These are phyloP conservation scores for Mercenaria mercenaria DNA, from an alignment of 1,140 invertebrate species.

Conservation along the genomic window DNA sequence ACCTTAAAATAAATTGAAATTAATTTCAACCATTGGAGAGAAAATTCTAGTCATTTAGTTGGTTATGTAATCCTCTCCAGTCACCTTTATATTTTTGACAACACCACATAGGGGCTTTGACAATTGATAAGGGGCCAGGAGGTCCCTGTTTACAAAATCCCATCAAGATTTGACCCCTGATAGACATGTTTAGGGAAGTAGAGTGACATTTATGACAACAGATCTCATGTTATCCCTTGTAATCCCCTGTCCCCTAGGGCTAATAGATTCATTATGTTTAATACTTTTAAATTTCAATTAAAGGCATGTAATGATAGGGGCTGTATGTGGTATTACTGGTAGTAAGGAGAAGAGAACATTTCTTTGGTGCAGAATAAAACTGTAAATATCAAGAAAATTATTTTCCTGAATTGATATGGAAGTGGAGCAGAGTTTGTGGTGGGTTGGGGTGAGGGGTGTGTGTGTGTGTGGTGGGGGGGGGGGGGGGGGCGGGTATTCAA, in stretches of 20 bases:
- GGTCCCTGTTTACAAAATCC: slow-evolving; percentile 17
- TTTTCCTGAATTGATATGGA: too few relatives aligned
- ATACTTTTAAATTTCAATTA: slow-evolving; percentile 14
- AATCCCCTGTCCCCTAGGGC: slow-evolving; percentile 21
- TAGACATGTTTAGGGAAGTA: slow-evolving; percentile 29
- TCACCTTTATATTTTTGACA: not conserved
- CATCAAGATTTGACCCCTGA: slow-evolving; percentile 53
- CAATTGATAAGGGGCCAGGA: slow-evolving; percentile 3
- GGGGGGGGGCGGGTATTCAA: too few relatives aligned
- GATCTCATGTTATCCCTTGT: slow-evolving; percentile 7
- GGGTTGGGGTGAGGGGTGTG: too few relatives aligned
- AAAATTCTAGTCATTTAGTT: not conserved
- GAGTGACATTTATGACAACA: slow-evolving; percentile 48
- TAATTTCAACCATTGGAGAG: not conserved
- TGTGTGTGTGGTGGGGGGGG: too few relatives aligned
- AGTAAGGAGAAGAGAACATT: too few relatives aligned
- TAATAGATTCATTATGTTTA: not conserved
- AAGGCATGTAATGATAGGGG: not conserved
- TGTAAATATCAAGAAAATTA: too few relatives aligned
- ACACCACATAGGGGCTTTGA: not conserved
- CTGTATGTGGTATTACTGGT: not conserved
- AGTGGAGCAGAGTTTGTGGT: too few relatives aligned
- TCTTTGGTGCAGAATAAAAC: too few relatives aligned
- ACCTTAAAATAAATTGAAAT: too few relatives aligned
- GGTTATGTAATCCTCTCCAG: not conserved